phyloP scores from a whole-genome alignment of 2,113 vertebrate genomes.

The Syrrhaptes paradoxus region DNA sequence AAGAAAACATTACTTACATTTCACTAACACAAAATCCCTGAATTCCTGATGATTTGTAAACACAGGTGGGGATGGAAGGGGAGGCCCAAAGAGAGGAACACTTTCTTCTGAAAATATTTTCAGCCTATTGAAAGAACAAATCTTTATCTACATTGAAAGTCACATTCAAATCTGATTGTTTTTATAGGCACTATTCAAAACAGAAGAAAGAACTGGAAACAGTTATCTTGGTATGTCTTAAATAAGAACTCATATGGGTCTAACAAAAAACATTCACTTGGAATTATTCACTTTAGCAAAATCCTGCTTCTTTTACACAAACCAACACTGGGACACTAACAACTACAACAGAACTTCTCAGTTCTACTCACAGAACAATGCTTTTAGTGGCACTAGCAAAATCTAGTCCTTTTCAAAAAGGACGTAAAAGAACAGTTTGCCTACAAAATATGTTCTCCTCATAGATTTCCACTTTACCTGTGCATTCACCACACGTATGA shows the following conservation, averaged over 20 bases:
- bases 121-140: conserved; percentile 80
- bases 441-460: not conserved
- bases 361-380: not conserved
- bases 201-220: not conserved
- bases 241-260: not conserved
- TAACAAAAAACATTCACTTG: not conserved
- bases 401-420: not conserved
- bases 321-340: not conserved
- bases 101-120: conserved; percentile 99
- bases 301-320: not conserved
- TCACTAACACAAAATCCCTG: conserved; percentile 99
- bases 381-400: not conserved
- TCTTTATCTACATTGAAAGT: not conserved
- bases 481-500: fast-evolving
- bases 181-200: not conserved
- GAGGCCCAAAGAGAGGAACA: conserved; percentile 95
- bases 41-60: conserved; percentile 99
- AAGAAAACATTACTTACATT: conserved; percentile 82
- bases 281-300: not conserved
- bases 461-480: not conserved
- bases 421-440: not conserved
- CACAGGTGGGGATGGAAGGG: conserved; percentile 92
- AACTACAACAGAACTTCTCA: not conserved
- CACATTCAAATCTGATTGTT: not conserved
- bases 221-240: not conserved